A percentile compares a stretch with the other conserved stretches of the same genome.
Evolutionary conservation across 2,888 invertebrate genomes (phyloP).

Genomic region (Nowickia ferox): DNA sequence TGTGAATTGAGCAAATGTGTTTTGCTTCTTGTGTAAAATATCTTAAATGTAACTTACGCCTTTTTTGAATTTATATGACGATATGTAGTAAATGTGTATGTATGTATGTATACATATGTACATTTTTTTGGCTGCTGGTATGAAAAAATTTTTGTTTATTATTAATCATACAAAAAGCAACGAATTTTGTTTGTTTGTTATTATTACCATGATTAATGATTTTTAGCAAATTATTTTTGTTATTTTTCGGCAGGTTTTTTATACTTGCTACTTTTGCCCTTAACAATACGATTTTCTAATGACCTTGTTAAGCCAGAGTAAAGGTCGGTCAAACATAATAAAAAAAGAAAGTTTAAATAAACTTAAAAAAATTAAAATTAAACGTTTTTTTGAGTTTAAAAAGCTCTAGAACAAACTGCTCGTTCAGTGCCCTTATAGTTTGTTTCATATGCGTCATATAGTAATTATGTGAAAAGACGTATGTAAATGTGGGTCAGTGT

Average conservation of each 20-base stretch:
- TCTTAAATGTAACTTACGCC: too few species aligned
- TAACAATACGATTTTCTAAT: slow-evolving; percentile 25
- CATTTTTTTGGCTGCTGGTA: too few species aligned
- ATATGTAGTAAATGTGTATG: not conserved
- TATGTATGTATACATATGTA: not conserved
- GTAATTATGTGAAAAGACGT: slow-evolving; percentile 21
- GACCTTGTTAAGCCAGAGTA: slow-evolving; percentile 48
- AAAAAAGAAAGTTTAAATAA: slow-evolving; percentile 12
- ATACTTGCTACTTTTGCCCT: not conserved
- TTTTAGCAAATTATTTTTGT: slow-evolving; percentile 55
- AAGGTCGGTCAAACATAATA: slow-evolving; percentile 38
- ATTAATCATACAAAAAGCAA: not conserved
- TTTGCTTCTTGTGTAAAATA: too few species aligned
- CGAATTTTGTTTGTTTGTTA: not conserved
- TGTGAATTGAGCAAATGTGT: not conserved
- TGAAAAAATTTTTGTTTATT: not conserved
- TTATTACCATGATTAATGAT: slow-evolving; percentile 53
- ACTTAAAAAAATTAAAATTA: slow-evolving; percentile 22
- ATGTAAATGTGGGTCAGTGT: slow-evolving; percentile 65
- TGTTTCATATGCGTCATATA: slow-evolving; percentile 59
- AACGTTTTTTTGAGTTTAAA: slow-evolving; percentile 4
- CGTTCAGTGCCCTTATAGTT: slow-evolving; percentile 4
- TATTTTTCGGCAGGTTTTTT: slow-evolving; percentile 41
- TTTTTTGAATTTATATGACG: too few species aligned
- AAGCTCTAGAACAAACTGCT: slow-evolving; percentile 38